Base-by-base conservation (phyloP, 2,113 vertebrate genomes). In the Danionella cerebrum region DNA sequence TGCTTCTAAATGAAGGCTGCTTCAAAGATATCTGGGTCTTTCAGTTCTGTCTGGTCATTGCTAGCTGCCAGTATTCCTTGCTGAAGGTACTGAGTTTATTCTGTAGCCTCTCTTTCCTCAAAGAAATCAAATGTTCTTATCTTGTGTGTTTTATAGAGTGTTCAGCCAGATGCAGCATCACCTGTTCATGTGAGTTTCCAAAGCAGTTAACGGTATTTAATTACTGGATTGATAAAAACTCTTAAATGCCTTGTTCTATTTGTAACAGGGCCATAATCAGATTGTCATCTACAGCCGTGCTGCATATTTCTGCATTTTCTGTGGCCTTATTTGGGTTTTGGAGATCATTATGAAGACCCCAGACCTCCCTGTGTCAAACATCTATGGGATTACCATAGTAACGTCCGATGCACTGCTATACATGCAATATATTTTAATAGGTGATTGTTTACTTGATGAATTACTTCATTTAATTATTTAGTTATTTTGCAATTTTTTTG, bases 51-150 rank as follows among this genome's bases (percentile, higher is more conserved):
- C 84, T 97, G 0, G 89, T 99, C 66, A 97, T 99, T 74, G 94
- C 96, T 71, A 94, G 96, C 80, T 99, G 96, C 80, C 96, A 99
- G 77, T 99, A 98, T 78, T 98, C 96, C 13, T 84, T 99, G 67
- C 78, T 99, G 48, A 99, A 99, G 92, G 96, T 96, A 89, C 68
- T 0, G n/a, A 1, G 5, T 21, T 39, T 19, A 13, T 29, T 35
- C 12, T 53, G n/a, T 31, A 6, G 12, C 13, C 12, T 19, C 10
- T 35, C 27, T 45, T 41, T 24, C 3, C 16, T 55, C n/a, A n/a
- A n/a, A n/a, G 38, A 48, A 62, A 24, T 16, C 4, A 1, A 33
- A 52, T 21, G 2, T 35, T 1, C 0, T 38, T 11, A 31, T 59
- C 27, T 64, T 72, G 73, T 39, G 71, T 70, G 24, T 72, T 79